A percentile compares a stretch with the other conserved stretches of the same genome.
phyloP scores from a whole-genome alignment of 2,797 vertebrate genomes.

The Clarias laeviceps region DNA sequence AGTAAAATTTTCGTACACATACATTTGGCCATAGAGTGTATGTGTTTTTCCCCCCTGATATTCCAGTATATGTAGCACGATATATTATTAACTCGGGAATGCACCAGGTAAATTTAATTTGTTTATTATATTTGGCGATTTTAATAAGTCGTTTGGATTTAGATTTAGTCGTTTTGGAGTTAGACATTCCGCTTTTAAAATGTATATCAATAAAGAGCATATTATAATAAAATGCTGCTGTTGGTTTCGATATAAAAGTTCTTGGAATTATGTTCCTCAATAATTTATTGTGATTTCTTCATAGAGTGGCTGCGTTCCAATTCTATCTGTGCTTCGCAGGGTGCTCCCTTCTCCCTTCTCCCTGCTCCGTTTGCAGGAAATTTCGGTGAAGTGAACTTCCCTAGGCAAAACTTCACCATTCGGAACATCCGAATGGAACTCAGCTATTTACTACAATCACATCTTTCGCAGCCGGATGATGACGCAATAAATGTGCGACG shows the following conservation, averaged over 20 bases:
- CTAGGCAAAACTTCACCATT: too few relatives aligned
- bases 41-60: not conserved
- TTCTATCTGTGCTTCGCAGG: too few relatives aligned
- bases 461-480: not conserved
- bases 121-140: not conserved
- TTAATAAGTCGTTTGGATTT: not conserved
- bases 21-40: too few relatives aligned
- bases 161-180: too few relatives aligned
- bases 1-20: too few relatives aligned
- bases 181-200: too few relatives aligned
- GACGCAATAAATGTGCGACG: constrained; percentile 1
- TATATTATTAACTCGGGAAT: not conserved
- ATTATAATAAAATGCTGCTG: not conserved
- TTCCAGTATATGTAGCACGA: not conserved
- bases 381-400: too few relatives aligned
- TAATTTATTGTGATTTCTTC: not conserved
- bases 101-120: not conserved
- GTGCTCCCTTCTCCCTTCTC: too few relatives aligned
- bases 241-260: not conserved
- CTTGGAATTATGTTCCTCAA: not conserved
- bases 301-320: too few relatives aligned
- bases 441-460: not conserved
- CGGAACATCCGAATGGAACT: too few relatives aligned
- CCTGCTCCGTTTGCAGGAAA: too few relatives aligned
- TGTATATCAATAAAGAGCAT: not conserved